Evolutionary conservation across 2,113 vertebrate genomes (phyloP), one percentile per base, ranked within the genome.

Genomic region (Albula glossodonta): DNA sequence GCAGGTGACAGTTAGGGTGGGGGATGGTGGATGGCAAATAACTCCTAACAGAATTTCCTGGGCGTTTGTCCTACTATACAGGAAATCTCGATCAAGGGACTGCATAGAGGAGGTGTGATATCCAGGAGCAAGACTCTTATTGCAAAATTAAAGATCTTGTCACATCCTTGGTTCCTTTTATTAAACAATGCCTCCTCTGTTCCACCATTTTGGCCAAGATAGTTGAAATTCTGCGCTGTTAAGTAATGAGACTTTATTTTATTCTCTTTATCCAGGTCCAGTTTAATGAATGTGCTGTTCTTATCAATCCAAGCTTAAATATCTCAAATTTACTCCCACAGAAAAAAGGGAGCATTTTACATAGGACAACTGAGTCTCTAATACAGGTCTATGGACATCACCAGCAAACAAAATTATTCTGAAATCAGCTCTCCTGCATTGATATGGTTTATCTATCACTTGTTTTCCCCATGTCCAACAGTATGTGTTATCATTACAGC

Each of bases 301-400:
- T 22, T 79, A 81, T 79, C 50, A 60, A 74, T 81, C 78, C 56
- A 81, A 81, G 57, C 81, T 49, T 60, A 85, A 13, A 70, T 86
- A 48, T 74, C 15, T 6, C 49, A 74, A 70, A 84, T 70, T 84
- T 74, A 84, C 83, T 74, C 60, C 53, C 15, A 15, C 8, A 57
- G 81, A 82, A 57, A 49, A 60, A 12, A 15, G 17, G 80, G 50
- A 11, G 13, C 7, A 8, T 3, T 53, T 81, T 17, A 53, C 15
- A 60, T 5, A 17, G 51, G 51, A 15, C 81, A 60, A 25, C 81
- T 82, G 81, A 53, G 51, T 82, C 52, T 82, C 8, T 11, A 25
- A 79, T 78, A 78, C 13, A 2, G 10, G 19, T 48, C 41, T 12
- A 31, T 48, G 31, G 41, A 12, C 41, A 78, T 49, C 31, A 78